Conservation (phyloP, 2,888 invertebrate species). For the Drosophila tripunctata region DNA sequence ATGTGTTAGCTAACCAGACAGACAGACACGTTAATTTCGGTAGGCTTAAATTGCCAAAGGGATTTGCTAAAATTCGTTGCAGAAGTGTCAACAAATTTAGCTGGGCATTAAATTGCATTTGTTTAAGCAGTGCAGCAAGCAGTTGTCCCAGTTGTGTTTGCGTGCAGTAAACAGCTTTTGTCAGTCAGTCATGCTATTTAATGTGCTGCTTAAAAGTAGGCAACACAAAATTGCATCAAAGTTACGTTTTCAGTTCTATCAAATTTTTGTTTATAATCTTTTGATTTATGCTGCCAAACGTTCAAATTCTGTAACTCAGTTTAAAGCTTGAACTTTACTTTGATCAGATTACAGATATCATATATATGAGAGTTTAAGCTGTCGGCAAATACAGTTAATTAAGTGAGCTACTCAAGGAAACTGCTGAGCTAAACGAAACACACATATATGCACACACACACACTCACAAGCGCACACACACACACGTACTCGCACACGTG, state of each 20-base stretch:
- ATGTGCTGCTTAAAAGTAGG: slow-evolving; percentile 48
- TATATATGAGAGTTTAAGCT: slow-evolving; percentile 2
- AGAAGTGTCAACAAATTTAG: slow-evolving; percentile 73
- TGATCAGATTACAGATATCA: background rate
- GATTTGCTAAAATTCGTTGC: slow-evolving; percentile 36
- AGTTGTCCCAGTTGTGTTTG: slow-evolving; percentile 1
- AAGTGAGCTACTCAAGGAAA: slow-evolving; percentile 21
- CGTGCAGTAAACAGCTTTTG: slow-evolving; percentile 23
- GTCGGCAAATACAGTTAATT: slow-evolving; percentile 22
- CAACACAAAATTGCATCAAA: slow-evolving; percentile 11
- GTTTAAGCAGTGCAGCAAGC: slow-evolving; percentile 58
- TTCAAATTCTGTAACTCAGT: background rate
- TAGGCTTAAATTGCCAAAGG: slow-evolving; percentile 41
- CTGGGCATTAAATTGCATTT: slow-evolving; percentile 67
- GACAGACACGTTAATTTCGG: slow-evolving; percentile 61
- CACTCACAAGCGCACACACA: slow-evolving; percentile 26
- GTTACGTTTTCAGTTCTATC: background rate
- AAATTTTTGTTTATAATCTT: no score
- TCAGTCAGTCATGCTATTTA: slow-evolving; percentile 26
- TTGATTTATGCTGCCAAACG: background rate
- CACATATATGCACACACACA: slow-evolving; percentile 12
- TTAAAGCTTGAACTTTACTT: background rate
- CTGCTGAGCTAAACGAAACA: slow-evolving; percentile 47
- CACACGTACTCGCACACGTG: slow-evolving; percentile 53
- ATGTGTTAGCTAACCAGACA: slow-evolving; percentile 40